Base-by-base conservation (phyloP, 1,140 invertebrate species). In the Pseudomyrmex concolor region DNA sequence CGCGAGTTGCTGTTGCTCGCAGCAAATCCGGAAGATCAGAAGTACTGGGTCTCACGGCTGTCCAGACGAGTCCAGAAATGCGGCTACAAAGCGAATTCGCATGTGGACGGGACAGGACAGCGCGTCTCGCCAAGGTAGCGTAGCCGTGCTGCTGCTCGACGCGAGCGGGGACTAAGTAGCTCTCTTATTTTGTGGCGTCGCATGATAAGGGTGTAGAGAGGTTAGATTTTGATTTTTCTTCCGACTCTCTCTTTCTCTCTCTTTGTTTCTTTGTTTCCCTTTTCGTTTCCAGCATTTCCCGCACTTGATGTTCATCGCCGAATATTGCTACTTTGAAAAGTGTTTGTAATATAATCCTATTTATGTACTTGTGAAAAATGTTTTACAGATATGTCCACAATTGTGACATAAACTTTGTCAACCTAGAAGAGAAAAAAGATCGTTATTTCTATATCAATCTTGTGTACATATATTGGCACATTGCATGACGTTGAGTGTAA, bases 21-120 rank as follows among this genome's bases (percentile, higher is more conserved):
- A 22, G 94, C 96, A 51, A 96, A 96, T 81, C 95, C 96, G 25
- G 97, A 98, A 55, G 98, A 99, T 80, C 98, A 99, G 93, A 97
- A 98, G 91, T 95, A 96, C 86, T 99, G 99, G 99, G 98, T 99
- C 54, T 95, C 96, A 64, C 96, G 98, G 86, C 95, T 99, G 22
- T 97, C 97, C 77, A 98, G 98, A 91, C 98, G 98, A 94, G 98
- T 99, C 91, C 97, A 98, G 94, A 98, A 98, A 92, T 97, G 97
- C 94, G 98, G 98, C 72, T 99, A 98, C 94, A 98, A 98, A 91
- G 97, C 98, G 85, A 97, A 97, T 91, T 96, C 96, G 73, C 94
- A 95, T 85, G 93, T 95, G 73, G 96, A 96, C 83, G 96, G 95
- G 82, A 95, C 94, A 55, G 93, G 94, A 84, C 94, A 96, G 92